Conservation (phyloP, 2,888 invertebrate species). For the Crioceris asparagi region DNA sequence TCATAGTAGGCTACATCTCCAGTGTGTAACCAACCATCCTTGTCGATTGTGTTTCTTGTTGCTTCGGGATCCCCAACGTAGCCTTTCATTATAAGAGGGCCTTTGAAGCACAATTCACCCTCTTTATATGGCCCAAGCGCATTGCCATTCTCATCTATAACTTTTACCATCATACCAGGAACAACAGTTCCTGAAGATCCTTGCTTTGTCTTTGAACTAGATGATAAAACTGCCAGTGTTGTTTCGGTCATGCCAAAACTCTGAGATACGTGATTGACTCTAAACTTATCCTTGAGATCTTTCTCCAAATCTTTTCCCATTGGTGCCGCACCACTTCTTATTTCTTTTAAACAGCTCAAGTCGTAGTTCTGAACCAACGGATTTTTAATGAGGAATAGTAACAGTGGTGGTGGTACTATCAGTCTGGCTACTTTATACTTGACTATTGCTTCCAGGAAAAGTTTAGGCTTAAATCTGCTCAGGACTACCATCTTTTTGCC, state of each 20-base stretch:
- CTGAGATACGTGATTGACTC: constrained; percentile 36
- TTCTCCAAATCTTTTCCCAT: constrained; percentile 59
- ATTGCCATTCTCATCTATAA: constrained; percentile 53
- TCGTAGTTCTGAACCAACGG: constrained; percentile 67
- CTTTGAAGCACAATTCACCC: constrained; percentile 78
- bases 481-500: constrained; percentile 43
- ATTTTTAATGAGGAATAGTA: constrained; percentile 72
- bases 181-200: constrained; percentile 58
- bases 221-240: constrained; percentile 46
- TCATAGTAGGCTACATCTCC: constrained; percentile 84
- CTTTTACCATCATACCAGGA: constrained; percentile 54
- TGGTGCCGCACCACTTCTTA: constrained; percentile 75
- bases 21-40: constrained; percentile 67
- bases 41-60: constrained; percentile 56
- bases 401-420: constrained; percentile 67
- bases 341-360: constrained; percentile 54
- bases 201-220: constrained; percentile 35
- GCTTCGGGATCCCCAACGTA: constrained; percentile 57
- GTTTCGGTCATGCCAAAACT: constrained; percentile 75
- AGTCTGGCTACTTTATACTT: constrained; percentile 45
- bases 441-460: constrained; percentile 60
- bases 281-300: constrained; percentile 42
- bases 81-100: constrained; percentile 56
- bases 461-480: constrained; percentile 59
- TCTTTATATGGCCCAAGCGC: constrained; percentile 51